Base-by-base conservation (phyloP, 2,888 invertebrate species). In the Embidobia sp. region DNA sequence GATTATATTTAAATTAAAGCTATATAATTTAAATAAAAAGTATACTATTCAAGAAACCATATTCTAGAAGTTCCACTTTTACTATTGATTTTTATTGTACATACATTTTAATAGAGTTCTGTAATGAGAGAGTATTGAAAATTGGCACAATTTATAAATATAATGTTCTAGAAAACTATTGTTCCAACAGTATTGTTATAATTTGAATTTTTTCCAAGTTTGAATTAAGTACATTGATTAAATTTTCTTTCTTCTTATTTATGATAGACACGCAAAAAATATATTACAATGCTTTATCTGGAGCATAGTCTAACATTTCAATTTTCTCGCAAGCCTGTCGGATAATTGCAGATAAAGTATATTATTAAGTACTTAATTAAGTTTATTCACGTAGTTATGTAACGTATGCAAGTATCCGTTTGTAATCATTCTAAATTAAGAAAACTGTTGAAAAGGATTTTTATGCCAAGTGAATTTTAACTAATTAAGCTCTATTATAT, bases 281-380 rank as follows among this genome's bases (percentile, higher is more conserved):
- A 46, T 70, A 70, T 61, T 61, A 35, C 49, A 61, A 26, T 61
- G 44, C 46, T 70, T 44, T 61, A 70, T 51, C 53, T 55, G 37
- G 70, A 72, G 63, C 70, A 72, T 33, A 63, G 27, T 59, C 27
- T 46, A 59, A 63, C 57, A 59, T 69, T 69, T 57, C 46, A 63
- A 63, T 72, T 72, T 63, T 72, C 40, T 33, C 13, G 46, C 48
- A 63, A 63, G 61, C 63, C 49, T 16, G 63, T 35, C 26, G 48
- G 70, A 72, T 72, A 72, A 72, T 63, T 61, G 61, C 61, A 10
- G 37, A 46, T 72, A 63, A 63, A 55, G 70, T 63, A 72, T 72
- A 72, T 63, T 63, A 72, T 72, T 72, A 61, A 61, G 63, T 55
- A 63, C 44, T 46, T 72, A 53, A 72, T 72, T 72, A 72, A 72